A percentile compares a stretch with the other conserved stretches of the same genome.
Conservation (phyloP, 2,797 vertebrate species). For the Anguilla anguilla region DNA sequence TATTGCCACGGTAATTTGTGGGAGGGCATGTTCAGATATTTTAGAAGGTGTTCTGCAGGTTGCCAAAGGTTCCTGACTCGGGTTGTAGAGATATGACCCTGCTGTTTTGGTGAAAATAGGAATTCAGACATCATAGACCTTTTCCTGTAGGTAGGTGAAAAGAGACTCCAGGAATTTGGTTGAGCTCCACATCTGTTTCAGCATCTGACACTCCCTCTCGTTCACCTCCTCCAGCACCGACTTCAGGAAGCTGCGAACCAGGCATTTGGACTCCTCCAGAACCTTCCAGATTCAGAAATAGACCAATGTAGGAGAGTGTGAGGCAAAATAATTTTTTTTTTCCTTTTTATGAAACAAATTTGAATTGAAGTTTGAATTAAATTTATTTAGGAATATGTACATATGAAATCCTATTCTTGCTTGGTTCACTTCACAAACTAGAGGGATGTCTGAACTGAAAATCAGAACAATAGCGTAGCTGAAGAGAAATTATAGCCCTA, state of each 20-base stretch:
- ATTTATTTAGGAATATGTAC: not conserved
- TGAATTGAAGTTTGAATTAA: not conserved
- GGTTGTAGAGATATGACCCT: not conserved
- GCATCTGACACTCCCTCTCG: conserved; percentile 93
- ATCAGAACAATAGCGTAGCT: not conserved
- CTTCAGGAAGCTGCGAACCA: conserved; percentile 88
- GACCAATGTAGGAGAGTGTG: not conserved
- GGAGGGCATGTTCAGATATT: conserved; percentile 52
- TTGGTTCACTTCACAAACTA: not conserved
- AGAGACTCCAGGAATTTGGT: conserved; percentile 95
- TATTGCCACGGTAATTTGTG: not conserved
- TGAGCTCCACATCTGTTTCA: conserved; percentile 95
- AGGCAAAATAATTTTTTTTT: not conserved
- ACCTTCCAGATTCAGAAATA: conserved; percentile 75
- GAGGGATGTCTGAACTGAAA: not conserved
- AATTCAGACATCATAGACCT: conserved; percentile 80
- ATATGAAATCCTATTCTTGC: not conserved
- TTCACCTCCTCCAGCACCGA: conserved; percentile 92
- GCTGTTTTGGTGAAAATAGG: not conserved
- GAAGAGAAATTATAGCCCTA: not conserved
- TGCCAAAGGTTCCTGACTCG: not conserved
- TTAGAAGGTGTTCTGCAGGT: not conserved
- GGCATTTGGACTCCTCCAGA: conserved; percentile 93
- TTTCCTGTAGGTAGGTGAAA: conserved; percentile 93
- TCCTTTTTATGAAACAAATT: not conserved